phyloP scores from a whole-genome alignment of 2,888 invertebrate genomes.

The Pediacus dermestoides region DNA sequence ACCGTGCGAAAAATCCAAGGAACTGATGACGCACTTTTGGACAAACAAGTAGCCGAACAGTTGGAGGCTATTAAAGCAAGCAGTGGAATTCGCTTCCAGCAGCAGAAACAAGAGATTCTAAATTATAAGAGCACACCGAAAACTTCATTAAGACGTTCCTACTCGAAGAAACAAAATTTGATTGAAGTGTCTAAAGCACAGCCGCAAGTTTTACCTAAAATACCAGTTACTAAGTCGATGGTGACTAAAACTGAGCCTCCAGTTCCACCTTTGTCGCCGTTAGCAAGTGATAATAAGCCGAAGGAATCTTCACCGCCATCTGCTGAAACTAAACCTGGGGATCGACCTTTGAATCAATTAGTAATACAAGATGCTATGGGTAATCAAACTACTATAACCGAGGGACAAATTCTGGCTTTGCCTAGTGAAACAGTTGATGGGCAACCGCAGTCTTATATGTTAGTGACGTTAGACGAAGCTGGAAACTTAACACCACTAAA shows the following conservation, averaged over 20 bases:
- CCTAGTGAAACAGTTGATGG: slow-evolving; percentile 72
- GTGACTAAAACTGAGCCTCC: slow-evolving; percentile 26
- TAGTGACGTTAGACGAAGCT: slow-evolving; percentile 68
- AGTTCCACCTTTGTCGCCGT: slow-evolving; percentile 38
- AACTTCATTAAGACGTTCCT: slow-evolving; percentile 21
- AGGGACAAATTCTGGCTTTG: slow-evolving; percentile 67
- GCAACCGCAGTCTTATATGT: slow-evolving; percentile 68
- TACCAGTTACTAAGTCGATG: neutral
- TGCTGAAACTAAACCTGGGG: slow-evolving; percentile 7
- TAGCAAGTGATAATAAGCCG: slow-evolving; percentile 19
- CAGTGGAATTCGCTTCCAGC: slow-evolving; percentile 24
- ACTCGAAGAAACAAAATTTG: slow-evolving; percentile 24
- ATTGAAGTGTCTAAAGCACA: slow-evolving; percentile 19
- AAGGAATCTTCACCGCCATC: slow-evolving; percentile 8
- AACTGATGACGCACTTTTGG: slow-evolving; percentile 40
- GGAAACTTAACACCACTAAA: slow-evolving; percentile 69
- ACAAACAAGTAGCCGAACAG: slow-evolving; percentile 47
- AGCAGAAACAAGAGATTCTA: slow-evolving; percentile 11
- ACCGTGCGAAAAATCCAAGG: slow-evolving; percentile 44
- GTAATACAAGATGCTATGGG: slow-evolving; percentile 49
- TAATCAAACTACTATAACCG: slow-evolving; percentile 51
- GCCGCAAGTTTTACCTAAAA: too few species aligned
- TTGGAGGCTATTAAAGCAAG: slow-evolving; percentile 47
- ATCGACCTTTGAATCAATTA: slow-evolving; percentile 43
- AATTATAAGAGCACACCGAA: slow-evolving; percentile 16